Percentiles rank a stretch among this genome's conserved stretches.
Evolutionary conservation across 2,888 invertebrate genomes (phyloP).

Genomic region (Andricus quercusramuli): DNA sequence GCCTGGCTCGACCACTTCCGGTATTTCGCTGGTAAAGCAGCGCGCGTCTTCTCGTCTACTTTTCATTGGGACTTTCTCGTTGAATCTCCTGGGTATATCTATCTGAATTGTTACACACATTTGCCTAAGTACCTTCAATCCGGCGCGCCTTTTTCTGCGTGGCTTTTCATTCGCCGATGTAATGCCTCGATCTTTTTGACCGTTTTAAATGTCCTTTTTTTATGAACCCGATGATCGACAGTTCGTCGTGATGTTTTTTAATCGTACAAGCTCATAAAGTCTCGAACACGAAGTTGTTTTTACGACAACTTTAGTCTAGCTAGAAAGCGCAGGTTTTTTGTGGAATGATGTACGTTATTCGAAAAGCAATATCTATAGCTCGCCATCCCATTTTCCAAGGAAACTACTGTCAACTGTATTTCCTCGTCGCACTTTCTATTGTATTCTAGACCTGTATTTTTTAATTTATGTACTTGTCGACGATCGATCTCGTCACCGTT

Average conservation of each 20-base stretch:
- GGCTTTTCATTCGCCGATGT: neutral
- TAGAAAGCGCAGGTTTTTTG: conserved; percentile 12
- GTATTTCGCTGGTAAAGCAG: conserved; percentile 32
- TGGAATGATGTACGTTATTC: conserved; percentile 8
- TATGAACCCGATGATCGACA: conserved; percentile 30
- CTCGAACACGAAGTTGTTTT: conserved; percentile 11
- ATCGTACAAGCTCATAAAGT: conserved; percentile 8
- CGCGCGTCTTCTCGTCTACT: conserved; percentile 39
- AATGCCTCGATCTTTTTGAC: neutral
- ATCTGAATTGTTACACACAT: conserved; percentile 9
- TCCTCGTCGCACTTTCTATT: conserved; percentile 20
- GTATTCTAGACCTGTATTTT: conserved; percentile 30
- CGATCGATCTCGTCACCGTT: conserved; percentile 14
- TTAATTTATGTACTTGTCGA: conserved; percentile 8
- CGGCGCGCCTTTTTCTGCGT: conserved; percentile 12
- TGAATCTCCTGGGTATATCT: conserved; percentile 27
- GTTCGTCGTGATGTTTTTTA: conserved; percentile 36
- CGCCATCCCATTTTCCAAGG: neutral
- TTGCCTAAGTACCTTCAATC: neutral
- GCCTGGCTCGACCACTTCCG: conserved; percentile 58
- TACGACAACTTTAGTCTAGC: conserved; percentile 25
- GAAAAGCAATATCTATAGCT: neutral
- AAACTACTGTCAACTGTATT: neutral
- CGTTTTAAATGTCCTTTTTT: conserved; percentile 17
- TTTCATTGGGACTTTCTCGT: conserved; percentile 36